Evolutionary conservation across 2,797 vertebrate species (phyloP).

Genomic region (Sebastes hubbsi): DNA sequence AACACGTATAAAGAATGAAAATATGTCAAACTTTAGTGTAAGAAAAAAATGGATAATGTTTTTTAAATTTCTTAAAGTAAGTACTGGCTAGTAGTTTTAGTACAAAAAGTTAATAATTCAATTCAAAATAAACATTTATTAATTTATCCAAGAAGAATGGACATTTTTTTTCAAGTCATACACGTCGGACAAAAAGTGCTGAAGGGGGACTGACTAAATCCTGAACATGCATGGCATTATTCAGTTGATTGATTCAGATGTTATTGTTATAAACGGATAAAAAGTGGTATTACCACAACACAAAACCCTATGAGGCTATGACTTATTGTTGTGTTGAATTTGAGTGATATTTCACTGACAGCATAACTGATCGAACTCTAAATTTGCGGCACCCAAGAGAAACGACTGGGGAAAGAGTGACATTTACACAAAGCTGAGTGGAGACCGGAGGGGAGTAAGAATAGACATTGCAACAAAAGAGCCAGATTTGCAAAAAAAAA

Average conservation of each 20-base stretch:
- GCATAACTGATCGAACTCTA: slow-evolving; percentile 67
- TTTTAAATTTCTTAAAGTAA: neutral
- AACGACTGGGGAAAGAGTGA: slow-evolving; percentile 67
- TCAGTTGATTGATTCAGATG: slow-evolving; percentile 66
- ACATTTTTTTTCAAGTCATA: slow-evolving; percentile 30
- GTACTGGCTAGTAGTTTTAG: neutral
- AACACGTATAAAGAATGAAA: neutral
- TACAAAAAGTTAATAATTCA: slow-evolving; percentile 27
- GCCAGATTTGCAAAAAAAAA: slow-evolving; percentile 50
- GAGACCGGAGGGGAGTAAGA: slow-evolving; percentile 63
- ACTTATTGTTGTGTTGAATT: slow-evolving; percentile 70
- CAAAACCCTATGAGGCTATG: slow-evolving; percentile 66
- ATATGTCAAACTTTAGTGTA: neutral
- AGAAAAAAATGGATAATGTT: neutral
- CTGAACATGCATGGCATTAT: slow-evolving; percentile 47
- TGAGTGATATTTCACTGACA: slow-evolving; percentile 74
- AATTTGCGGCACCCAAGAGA: slow-evolving; percentile 53
- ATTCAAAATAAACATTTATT: slow-evolving; percentile 32
- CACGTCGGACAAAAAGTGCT: slow-evolving; percentile 30
- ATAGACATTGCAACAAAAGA: slow-evolving; percentile 71
- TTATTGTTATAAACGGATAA: slow-evolving; percentile 61
- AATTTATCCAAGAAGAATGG: slow-evolving; percentile 47
- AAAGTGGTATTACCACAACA: slow-evolving; percentile 62
- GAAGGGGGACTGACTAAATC: slow-evolving; percentile 34
- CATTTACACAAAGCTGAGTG: slow-evolving; percentile 77